Conservation (phyloP, 1,140 invertebrate genomes). For the Drosophila nebulosa region DNA sequence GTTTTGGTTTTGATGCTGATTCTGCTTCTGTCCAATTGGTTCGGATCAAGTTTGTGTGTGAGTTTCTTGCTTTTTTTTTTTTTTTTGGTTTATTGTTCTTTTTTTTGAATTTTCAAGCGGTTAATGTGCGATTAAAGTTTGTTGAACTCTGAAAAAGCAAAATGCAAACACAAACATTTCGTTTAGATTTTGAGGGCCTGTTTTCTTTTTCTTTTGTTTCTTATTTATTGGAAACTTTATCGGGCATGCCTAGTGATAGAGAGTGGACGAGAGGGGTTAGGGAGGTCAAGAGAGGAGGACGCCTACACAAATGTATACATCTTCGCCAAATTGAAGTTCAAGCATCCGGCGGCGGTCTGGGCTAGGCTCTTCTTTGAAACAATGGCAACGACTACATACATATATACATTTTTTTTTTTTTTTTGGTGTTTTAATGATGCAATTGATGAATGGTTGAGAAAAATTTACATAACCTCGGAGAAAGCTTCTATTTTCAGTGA, state of each 20-base stretch:
- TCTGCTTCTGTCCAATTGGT: background rate
- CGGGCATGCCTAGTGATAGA: background rate
- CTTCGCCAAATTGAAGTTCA: background rate
- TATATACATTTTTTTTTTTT: background rate
- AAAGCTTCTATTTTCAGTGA: background rate
- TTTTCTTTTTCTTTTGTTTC: background rate
- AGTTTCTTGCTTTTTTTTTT: background rate
- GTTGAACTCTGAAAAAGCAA: constrained; percentile 44
- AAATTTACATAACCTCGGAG: background rate
- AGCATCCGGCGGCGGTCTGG: background rate
- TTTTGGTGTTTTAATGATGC: background rate
- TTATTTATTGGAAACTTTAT: constrained; percentile 41
- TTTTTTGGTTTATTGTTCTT: background rate
- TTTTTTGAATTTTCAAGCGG: constrained; percentile 26
- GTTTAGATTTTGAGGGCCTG: constrained; percentile 18
- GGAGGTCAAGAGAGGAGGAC: background rate
- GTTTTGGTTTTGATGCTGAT: background rate
- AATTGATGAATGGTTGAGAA: background rate
- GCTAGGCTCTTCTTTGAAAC: background rate
- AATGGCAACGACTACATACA: background rate
- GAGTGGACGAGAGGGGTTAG: background rate
- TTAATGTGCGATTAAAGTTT: constrained; percentile 60
- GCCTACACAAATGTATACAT: background rate
- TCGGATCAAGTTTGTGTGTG: background rate
- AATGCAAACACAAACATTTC: constrained; percentile 29